A percentile compares a stretch with the other conserved stretches of the same genome.
These are phyloP conservation scores for Pseudomyrmex sp. DNA, from an alignment of 1,140 invertebrate species.

Conservation along the genomic window DNA sequence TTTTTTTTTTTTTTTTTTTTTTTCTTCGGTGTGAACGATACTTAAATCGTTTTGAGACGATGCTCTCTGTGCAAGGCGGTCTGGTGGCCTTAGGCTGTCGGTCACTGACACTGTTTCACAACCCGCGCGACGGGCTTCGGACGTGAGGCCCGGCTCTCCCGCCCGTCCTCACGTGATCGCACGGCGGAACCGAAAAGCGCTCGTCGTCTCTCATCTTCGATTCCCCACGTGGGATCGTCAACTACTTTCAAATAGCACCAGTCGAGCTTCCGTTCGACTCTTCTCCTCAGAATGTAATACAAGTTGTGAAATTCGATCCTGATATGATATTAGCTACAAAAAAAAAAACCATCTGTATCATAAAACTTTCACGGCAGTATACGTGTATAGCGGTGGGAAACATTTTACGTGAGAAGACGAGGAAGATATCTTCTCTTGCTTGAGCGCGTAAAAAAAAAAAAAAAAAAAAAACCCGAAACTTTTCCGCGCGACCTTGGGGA, in stretches of 20 bases:
- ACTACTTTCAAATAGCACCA: not conserved
- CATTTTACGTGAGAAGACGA: not conserved
- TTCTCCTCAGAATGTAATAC: too few relatives aligned
- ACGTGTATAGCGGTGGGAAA: not conserved
- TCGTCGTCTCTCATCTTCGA: slow-evolving; percentile 14
- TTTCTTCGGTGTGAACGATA: slow-evolving; percentile 72
- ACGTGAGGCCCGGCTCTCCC: slow-evolving; percentile 62
- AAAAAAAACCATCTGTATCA: too few relatives aligned
- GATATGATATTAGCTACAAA: too few relatives aligned
- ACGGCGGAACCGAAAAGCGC: slow-evolving; percentile 62
- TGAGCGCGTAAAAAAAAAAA: not conserved
- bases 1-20: too few relatives aligned
- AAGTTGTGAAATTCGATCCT: too few relatives aligned
- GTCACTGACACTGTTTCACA: slow-evolving; percentile 85
- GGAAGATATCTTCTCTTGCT: not conserved
- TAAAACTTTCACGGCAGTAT: not conserved
- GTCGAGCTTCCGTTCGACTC: not conserved
- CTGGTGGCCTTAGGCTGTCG: slow-evolving; percentile 84
- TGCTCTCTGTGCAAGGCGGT: slow-evolving; percentile 74
- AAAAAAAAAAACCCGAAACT: slow-evolving; percentile 64
- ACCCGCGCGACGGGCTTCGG: slow-evolving; percentile 71
- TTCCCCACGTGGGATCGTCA: slow-evolving; percentile 19
- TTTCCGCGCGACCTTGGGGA: slow-evolving; percentile 72
- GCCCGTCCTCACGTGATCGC: slow-evolving; percentile 65
- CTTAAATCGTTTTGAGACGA: slow-evolving; percentile 75